Evolutionary conservation across 2,888 invertebrate genomes (phyloP).

Genomic region (Trisateles emortualis): DNA sequence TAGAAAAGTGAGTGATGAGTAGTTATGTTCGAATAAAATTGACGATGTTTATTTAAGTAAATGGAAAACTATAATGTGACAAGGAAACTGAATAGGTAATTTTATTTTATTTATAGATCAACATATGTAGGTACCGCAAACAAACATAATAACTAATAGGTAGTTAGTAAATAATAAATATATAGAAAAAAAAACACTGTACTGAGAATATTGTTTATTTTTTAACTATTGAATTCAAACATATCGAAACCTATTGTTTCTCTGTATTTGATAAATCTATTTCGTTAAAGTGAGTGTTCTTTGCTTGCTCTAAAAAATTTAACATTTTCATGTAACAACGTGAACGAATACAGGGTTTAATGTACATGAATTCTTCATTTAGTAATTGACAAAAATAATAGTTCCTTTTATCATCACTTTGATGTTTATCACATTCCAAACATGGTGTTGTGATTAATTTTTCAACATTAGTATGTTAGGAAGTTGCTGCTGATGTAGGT

Average conservation of each 20-base stretch:
- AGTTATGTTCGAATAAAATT: slow-evolving; percentile 6
- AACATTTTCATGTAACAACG: slow-evolving; percentile 6
- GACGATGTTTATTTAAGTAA: slow-evolving; percentile 2
- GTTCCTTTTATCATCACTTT: background rate
- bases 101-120: slow-evolving; percentile 1
- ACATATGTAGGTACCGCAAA: slow-evolving; percentile 1
- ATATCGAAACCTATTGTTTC: slow-evolving; percentile 2
- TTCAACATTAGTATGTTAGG: slow-evolving; percentile 4
- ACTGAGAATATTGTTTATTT: too few species aligned
- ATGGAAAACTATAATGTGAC: slow-evolving; percentile 1
- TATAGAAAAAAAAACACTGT: too few species aligned
- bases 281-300: slow-evolving; percentile 5
- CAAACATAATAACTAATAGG: background rate
- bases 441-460: background rate
- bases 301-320: slow-evolving; percentile 5
- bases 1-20: slow-evolving; percentile 5
- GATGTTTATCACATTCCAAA: background rate
- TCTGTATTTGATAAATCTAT: slow-evolving; percentile 1
- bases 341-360: slow-evolving; percentile 6
- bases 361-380: slow-evolving; percentile 6
- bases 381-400: slow-evolving; percentile 3
- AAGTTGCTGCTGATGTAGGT: slow-evolving; percentile 4
- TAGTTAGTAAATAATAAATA: too few species aligned
- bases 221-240: slow-evolving; percentile 1
- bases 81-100: slow-evolving; percentile 1